Evolutionary conservation across 2,113 vertebrate species (phyloP).

Genomic region (Limnothrissa miodon): DNA sequence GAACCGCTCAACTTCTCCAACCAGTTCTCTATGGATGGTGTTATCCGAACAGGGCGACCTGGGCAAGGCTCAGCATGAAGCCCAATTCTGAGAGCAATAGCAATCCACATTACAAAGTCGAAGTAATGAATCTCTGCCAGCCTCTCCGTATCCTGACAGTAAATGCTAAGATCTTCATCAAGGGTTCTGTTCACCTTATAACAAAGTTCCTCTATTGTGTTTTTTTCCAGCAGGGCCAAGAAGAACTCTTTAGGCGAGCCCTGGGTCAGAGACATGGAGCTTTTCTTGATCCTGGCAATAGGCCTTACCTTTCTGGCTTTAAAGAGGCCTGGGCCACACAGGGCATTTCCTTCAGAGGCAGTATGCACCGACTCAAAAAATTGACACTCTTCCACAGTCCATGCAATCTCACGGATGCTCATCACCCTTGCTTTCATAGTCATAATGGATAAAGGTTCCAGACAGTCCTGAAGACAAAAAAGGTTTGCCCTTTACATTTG

Average conservation of each 20-base stretch:
- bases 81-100: conserved; percentile 56
- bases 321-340: conserved; percentile 62
- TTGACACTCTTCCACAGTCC: conserved; percentile 63
- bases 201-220: conserved; percentile 50
- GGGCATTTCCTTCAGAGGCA: conserved; percentile 34
- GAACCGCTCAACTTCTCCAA: conserved; percentile 48
- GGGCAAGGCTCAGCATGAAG: conserved; percentile 28
- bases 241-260: conserved; percentile 55
- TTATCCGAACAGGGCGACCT: not conserved
- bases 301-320: conserved; percentile 53
- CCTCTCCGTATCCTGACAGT: conserved; percentile 45
- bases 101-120: conserved; percentile 58
- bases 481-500: not conserved
- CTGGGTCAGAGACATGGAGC: conserved; percentile 47
- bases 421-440: conserved; percentile 60
- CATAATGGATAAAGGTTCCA: not conserved
- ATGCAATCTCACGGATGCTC: conserved; percentile 55
- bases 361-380: conserved; percentile 35
- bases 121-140: conserved; percentile 51
- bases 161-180: not conserved
- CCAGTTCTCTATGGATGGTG: conserved; percentile 37
- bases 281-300: conserved; percentile 21
- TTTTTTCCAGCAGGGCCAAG: conserved; percentile 55
- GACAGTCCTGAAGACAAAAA: not conserved
- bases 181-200: conserved; percentile 38